phyloP scores from a whole-genome alignment of 1,140 invertebrate genomes.

The Chrysopa pallens region DNA sequence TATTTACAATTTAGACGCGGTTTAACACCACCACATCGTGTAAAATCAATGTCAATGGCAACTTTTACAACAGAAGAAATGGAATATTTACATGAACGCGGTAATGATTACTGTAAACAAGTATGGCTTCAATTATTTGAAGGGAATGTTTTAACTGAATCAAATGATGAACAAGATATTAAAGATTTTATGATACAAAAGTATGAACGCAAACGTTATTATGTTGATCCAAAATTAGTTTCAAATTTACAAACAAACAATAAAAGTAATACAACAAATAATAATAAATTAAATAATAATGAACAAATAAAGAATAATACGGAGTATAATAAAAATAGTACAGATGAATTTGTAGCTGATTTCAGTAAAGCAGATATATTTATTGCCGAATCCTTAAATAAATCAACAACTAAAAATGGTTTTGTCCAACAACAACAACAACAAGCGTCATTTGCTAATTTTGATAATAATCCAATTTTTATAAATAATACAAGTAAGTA shows the following conservation, averaged over 20 bases:
- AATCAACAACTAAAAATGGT: background rate
- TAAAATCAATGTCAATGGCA: conserved; percentile 98
- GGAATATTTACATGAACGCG: conserved; percentile 72
- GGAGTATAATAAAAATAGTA: conserved; percentile 5
- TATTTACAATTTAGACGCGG: conserved; percentile 53
- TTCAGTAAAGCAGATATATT: conserved; percentile 38
- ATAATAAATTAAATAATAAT: background rate
- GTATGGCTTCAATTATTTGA: conserved; percentile 81
- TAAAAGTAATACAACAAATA: background rate
- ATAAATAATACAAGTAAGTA: conserved; percentile 29
- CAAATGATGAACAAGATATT: conserved; percentile 74
- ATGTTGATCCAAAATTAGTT: background rate
- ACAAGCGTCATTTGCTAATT: conserved; percentile 41
- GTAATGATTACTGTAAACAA: conserved; percentile 84
- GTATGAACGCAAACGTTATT: conserved; percentile 74
- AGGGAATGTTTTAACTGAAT: conserved; percentile 26
- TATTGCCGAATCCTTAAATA: conserved; percentile 13
- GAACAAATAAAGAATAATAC: background rate
- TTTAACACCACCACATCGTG: conserved; percentile 88
- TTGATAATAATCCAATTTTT: conserved; percentile 52
- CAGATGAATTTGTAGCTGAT: conserved; percentile 36
- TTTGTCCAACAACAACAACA: background rate
- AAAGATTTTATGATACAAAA: conserved; percentile 85
- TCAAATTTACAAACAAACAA: background rate
- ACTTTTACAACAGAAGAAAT: conserved; percentile 93